Percentiles rank a stretch among this genome's conserved stretches.
These are phyloP conservation scores for Acleris cristana DNA, from an alignment of 2,888 invertebrate species.

Conservation along the genomic window DNA sequence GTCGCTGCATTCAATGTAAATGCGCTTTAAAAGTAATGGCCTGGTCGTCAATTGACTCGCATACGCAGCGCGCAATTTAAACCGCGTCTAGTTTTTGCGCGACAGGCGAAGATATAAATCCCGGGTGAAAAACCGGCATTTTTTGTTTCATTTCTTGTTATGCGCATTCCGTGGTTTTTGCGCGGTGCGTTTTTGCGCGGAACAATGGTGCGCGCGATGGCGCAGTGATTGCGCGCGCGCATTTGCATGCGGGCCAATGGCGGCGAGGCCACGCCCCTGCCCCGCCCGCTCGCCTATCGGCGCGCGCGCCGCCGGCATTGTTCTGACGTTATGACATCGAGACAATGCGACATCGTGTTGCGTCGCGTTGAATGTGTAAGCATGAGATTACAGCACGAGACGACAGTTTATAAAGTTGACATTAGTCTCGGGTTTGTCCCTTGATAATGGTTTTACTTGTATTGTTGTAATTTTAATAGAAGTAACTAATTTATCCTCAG, in stretches of 20 bases:
- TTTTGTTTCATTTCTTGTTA: slow-evolving; percentile 78
- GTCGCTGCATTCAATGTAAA: slow-evolving; percentile 78
- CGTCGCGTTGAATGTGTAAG: no score
- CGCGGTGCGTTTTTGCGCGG: slow-evolving; percentile 57
- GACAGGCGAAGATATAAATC: slow-evolving; percentile 62
- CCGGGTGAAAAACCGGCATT: slow-evolving; percentile 66
- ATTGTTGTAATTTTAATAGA: no score
- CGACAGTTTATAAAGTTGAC: no score
- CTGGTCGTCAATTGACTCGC: slow-evolving; percentile 60
- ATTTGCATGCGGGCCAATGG: slow-evolving; percentile 73
- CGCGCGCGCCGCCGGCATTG: slow-evolving; percentile 27
- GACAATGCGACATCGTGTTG: slow-evolving; percentile 11
- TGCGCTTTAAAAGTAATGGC: slow-evolving; percentile 71
- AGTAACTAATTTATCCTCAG: no score
- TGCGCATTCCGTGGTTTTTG: slow-evolving; percentile 75
- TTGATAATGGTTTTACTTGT: no score
- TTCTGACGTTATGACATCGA: slow-evolving; percentile 25
- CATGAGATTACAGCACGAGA: no score
- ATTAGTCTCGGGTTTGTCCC: no score
- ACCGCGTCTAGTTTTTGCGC: slow-evolving; percentile 45
- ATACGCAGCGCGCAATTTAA: slow-evolving; percentile 35
- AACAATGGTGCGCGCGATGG: slow-evolving; percentile 65
- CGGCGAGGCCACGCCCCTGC: slow-evolving; percentile 49
- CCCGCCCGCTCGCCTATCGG: slow-evolving; percentile 34
- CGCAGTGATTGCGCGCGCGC: slow-evolving; percentile 65